Conservation (phyloP, 2,797 vertebrate species). For the Sebastolobus altivelis region DNA sequence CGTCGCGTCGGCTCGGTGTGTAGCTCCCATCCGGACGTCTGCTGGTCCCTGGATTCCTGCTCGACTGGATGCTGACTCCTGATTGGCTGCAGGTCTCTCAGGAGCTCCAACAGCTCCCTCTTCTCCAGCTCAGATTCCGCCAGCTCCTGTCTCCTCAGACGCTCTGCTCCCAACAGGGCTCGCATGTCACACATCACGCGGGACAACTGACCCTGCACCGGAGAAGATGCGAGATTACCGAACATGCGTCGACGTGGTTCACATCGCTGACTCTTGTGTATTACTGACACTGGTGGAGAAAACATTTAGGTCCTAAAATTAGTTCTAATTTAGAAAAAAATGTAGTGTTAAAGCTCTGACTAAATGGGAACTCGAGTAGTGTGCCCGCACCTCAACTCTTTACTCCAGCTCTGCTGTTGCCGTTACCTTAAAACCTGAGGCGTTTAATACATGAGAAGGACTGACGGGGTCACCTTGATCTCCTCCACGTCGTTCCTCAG, state of each 20-base stretch:
- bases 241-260: too few species aligned
- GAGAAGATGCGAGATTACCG: constrained; percentile 4
- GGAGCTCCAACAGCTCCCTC: constrained; percentile 88
- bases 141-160: constrained; percentile 89
- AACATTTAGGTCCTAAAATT: background rate
- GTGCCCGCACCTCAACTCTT: background rate
- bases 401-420: background rate
- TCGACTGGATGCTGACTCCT: constrained; percentile 47
- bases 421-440: background rate
- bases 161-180: constrained; percentile 88
- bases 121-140: constrained; percentile 91
- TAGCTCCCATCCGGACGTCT: constrained; percentile 43
- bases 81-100: constrained; percentile 82
- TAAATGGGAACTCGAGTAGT: background rate
- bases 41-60: constrained; percentile 32
- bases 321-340: background rate
- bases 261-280: background rate
- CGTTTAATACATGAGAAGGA: background rate
- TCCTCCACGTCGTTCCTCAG: constrained; percentile 92
- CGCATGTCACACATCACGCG: constrained; percentile 88
- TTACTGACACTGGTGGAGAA: background rate
- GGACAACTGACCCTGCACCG: constrained; percentile 88
- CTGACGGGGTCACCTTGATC: constrained; percentile 86
- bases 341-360: background rate
- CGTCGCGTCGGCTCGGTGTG: constrained; percentile 62